phyloP scores from a whole-genome alignment of 2,888 invertebrate genomes.

The Drosophila phalerata region DNA sequence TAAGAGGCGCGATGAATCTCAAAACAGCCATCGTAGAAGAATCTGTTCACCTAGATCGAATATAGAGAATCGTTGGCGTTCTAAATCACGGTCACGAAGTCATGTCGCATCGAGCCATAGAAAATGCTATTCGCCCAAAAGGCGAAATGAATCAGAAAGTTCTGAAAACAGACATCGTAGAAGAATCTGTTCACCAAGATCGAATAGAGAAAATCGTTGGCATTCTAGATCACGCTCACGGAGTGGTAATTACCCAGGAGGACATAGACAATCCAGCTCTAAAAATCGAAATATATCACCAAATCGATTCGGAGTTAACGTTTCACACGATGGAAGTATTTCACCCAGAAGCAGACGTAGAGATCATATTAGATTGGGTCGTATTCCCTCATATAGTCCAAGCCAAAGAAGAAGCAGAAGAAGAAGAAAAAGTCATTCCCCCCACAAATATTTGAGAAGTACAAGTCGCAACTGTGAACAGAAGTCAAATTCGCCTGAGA shows the following conservation, averaged over 20 bases:
- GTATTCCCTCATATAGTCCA: not conserved
- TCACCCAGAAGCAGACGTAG: slow-evolving; percentile 2
- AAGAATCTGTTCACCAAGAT: not conserved
- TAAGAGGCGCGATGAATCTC: not conserved
- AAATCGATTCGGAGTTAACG: not conserved
- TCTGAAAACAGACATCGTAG: not conserved
- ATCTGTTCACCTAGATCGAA: not conserved
- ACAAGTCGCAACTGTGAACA: not conserved
- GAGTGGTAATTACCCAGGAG: not conserved
- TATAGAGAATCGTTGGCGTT: not conserved
- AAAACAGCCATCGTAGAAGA: not conserved
- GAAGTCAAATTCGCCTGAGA: not conserved
- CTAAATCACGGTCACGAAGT: not conserved
- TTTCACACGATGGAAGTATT: not conserved
- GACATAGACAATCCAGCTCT: not conserved
- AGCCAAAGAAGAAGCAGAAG: no score
- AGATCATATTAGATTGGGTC: not conserved
- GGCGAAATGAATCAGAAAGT: not conserved
- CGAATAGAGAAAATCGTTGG: not conserved
- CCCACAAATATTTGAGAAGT: not conserved
- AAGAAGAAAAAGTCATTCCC: not conserved
- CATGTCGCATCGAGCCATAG: not conserved
- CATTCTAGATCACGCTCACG: not conserved
- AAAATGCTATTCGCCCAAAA: not conserved
- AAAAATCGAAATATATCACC: slow-evolving; percentile 3